Evolutionary conservation across 2,888 invertebrate genomes (phyloP).

Genomic region (Stictocephala bisonia): DNA sequence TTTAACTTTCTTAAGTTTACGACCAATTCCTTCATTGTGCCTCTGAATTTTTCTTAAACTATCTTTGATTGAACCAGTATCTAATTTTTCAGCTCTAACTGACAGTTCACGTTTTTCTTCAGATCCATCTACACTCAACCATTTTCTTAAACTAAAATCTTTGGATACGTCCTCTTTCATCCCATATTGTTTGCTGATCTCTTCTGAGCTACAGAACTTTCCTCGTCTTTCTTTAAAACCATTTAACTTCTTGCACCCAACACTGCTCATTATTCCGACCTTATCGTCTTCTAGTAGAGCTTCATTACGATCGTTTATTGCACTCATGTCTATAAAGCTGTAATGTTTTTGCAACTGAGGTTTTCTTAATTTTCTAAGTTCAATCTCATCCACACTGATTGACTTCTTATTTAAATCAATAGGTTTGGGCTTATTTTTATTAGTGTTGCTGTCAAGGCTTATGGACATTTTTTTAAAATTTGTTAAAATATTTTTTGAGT

Average conservation of each 20-base stretch:
- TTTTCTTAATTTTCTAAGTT: slow-evolving; percentile 51
- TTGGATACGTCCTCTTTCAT: slow-evolving; percentile 29
- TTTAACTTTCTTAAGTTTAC: slow-evolving; percentile 55
- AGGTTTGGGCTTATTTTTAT: slow-evolving; percentile 21
- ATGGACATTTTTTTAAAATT: slow-evolving; percentile 39
- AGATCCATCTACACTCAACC: slow-evolving; percentile 43
- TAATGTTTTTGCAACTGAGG: slow-evolving; percentile 53
- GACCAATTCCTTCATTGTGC: slow-evolving; percentile 33
- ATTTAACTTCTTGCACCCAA: slow-evolving; percentile 39
- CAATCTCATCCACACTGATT: slow-evolving; percentile 57
- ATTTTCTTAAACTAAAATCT: slow-evolving; percentile 28
- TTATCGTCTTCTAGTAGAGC: slow-evolving; percentile 38
- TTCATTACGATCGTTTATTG: slow-evolving; percentile 29
- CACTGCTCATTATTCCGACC: slow-evolving; percentile 42
- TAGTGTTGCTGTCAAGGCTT: slow-evolving; percentile 40
- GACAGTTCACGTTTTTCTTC: slow-evolving; percentile 6
- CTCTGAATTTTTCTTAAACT: slow-evolving; percentile 44
- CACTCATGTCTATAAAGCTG: slow-evolving; percentile 54
- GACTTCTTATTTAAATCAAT: slow-evolving; percentile 51
- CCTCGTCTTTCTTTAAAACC: slow-evolving; percentile 43
- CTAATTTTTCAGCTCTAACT: slow-evolving; percentile 5
- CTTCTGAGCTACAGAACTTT: slow-evolving; percentile 53
- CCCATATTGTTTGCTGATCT: slow-evolving; percentile 51
- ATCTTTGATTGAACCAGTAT: slow-evolving; percentile 26
- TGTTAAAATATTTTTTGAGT: slow-evolving; percentile 19